Conservation (phyloP, 30 jellyfish, hydroid and myxozoan genomes). For the Haliclystus octoradiatus region DNA sequence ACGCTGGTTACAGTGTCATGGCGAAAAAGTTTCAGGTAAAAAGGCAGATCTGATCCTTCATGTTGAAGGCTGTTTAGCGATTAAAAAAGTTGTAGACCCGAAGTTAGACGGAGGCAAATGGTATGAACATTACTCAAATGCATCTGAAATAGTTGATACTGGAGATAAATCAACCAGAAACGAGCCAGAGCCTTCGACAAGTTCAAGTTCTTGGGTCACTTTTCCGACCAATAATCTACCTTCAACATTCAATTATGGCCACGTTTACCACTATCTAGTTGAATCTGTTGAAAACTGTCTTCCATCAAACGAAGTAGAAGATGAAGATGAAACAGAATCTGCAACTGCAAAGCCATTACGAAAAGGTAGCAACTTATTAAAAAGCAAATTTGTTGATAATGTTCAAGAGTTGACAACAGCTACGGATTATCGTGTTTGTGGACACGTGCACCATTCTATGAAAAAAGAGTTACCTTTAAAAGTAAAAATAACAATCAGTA, state of each 20-base stretch:
- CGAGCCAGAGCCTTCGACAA: too few relatives aligned
- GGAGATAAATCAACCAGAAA: too few relatives aligned
- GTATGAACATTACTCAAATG: too few relatives aligned
- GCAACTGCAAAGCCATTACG: background rate
- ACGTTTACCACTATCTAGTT: background rate
- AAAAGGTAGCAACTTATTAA: background rate
- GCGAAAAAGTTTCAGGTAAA: conserved; percentile 22
- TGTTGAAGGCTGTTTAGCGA: conserved; percentile 22
- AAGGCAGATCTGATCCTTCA: conserved; percentile 23
- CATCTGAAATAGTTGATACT: too few relatives aligned
- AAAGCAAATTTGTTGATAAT: background rate
- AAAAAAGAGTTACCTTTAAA: background rate
- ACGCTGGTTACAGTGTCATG: conserved; percentile 54
- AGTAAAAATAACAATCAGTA: background rate
- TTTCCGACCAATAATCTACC: background rate
- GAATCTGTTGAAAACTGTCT: background rate
- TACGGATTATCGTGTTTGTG: background rate
- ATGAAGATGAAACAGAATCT: background rate
- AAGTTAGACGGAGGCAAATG: conserved; percentile 35
- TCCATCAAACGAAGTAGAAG: background rate
- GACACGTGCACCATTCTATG: background rate
- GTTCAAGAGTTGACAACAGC: background rate
- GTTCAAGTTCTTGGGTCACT: too few relatives aligned
- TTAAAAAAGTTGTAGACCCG: conserved; percentile 34
- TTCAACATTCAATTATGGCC: background rate